Conservation (phyloP, 2,797 vertebrate species). For the Fistularia commersonii region DNA sequence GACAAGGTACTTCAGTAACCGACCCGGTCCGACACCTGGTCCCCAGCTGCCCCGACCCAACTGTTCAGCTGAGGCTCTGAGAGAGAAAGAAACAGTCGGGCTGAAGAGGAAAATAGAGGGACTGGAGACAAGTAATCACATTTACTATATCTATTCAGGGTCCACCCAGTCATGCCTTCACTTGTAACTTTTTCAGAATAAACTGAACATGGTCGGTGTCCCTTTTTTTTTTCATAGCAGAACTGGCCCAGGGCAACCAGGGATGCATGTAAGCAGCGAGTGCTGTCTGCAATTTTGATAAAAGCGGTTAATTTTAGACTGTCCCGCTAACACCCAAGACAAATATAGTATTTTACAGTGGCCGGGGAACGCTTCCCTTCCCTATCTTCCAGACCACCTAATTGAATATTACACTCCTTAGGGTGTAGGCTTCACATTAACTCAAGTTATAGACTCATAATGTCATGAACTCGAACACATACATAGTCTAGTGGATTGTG, state of each 20-base stretch:
- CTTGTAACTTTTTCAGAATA: no score
- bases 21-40: constrained; percentile 89
- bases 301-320: constrained; percentile 13
- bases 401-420: constrained; percentile 55
- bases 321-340: constrained; percentile 9
- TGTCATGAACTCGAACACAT: constrained; percentile 16
- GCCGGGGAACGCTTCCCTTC: background rate
- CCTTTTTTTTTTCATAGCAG: no score
- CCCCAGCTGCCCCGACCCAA: constrained; percentile 89
- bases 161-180: no score
- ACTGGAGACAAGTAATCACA: constrained; percentile 82
- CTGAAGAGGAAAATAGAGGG: constrained; percentile 89
- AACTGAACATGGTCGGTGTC: no score
- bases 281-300: no score
- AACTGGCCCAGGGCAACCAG: no score
- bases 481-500: constrained; percentile 24
- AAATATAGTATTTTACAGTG: constrained; percentile 11
- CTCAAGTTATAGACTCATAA: constrained; percentile 35
- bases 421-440: constrained; percentile 61
- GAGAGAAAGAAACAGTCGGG: constrained; percentile 85
- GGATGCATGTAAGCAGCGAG: no score
- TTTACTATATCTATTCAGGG: no score
- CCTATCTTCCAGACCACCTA: constrained; percentile 17
- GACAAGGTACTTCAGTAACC: constrained; percentile 90
- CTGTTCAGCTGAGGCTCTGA: constrained; percentile 83